Evolutionary conservation across 2,888 invertebrate genomes (phyloP), one percentile per base, ranked within the genome.

Genomic region (Acronicta leporina): DNA sequence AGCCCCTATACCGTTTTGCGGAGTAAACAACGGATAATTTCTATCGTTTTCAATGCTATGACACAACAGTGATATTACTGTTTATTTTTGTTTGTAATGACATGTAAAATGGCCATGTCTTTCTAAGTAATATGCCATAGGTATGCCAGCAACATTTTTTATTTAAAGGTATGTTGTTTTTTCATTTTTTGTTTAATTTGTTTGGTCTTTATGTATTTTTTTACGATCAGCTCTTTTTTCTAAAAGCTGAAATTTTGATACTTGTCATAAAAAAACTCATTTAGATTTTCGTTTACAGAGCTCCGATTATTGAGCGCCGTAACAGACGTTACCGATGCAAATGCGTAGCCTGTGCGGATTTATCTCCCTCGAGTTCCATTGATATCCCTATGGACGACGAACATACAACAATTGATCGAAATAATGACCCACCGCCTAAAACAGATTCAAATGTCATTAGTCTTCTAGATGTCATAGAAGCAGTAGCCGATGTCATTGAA

Each of bases 11-110:
- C 48, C 33, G 68, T 77, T 82, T 76, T 73, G 68, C 74, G 73
- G 63, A 67, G 83, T 85, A 86, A 86, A 85, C 85, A 87, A 83
- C 68, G 5, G n/a, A n/a, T 75, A 86, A 85, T 83, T 87, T 87
- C 80, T 82, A 78, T 54, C 45, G 54, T 41, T 15, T 15, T 62
- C 63, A 57, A 65, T 64, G 65, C 52, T 62, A 62, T n/a, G n/a
- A n/a, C n/a, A n/a, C n/a, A 49, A 25, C 14, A 49, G 27, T 25
- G 40, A 58, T 49, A 27, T 43, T 35, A 49, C n/a, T 40, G 15
- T 46, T 8, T 15, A 42, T 51, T 57, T 45, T 13, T 45, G 13
- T 42, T 43, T 35, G 20, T 42, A 30, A 35, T 47, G 10, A 0
- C 38, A 11, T 6, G 9, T 42, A 33, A 38, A n/a, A 38, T 38